phyloP scores from a whole-genome alignment of 1,140 invertebrate genomes.

The Orchestia grillus region DNA sequence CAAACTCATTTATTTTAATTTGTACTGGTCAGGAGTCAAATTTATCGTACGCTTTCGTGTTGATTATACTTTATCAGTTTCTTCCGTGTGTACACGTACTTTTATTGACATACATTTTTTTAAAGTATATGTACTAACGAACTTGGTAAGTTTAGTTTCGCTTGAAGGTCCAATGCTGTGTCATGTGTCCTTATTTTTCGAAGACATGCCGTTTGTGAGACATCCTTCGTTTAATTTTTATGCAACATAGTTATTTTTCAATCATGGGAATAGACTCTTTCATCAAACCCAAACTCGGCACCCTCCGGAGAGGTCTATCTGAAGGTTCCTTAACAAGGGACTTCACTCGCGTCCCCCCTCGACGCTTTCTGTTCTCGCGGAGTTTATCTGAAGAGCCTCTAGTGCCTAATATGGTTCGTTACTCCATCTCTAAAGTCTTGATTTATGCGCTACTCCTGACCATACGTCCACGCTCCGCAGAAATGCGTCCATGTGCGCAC shows the following conservation, averaged over 20 bases:
- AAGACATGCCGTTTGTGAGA: not conserved
- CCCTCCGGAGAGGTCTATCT: slow-evolving; percentile 5
- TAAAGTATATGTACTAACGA: not conserved
- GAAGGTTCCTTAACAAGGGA: slow-evolving; percentile 23
- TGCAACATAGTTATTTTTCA: not conserved
- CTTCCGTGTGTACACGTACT: not conserved
- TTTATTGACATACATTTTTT: not conserved
- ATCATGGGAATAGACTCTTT: not conserved
- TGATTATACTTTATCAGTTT: not conserved
- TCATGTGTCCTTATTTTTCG: not conserved
- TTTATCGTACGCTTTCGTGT: not conserved
- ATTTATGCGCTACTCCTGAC: slow-evolving; percentile 14
- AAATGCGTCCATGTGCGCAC: not conserved
- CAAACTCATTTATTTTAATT: not conserved
- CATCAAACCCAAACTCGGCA: not conserved
- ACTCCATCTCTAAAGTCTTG: slow-evolving; percentile 47
- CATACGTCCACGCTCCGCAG: not conserved
- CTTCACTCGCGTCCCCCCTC: slow-evolving; percentile 38
- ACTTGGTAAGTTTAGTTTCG: not conserved
- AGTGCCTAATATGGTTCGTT: slow-evolving; percentile 46
- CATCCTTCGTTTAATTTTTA: not conserved
- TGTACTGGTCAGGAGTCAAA: not conserved
- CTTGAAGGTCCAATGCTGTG: not conserved
- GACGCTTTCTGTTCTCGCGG: not conserved
- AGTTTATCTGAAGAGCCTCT: slow-evolving; percentile 51